Percentiles rank a stretch among this genome's conserved stretches.
Evolutionary conservation across 2,113 vertebrate genomes (phyloP).

Genomic region (Zeus faber): DNA sequence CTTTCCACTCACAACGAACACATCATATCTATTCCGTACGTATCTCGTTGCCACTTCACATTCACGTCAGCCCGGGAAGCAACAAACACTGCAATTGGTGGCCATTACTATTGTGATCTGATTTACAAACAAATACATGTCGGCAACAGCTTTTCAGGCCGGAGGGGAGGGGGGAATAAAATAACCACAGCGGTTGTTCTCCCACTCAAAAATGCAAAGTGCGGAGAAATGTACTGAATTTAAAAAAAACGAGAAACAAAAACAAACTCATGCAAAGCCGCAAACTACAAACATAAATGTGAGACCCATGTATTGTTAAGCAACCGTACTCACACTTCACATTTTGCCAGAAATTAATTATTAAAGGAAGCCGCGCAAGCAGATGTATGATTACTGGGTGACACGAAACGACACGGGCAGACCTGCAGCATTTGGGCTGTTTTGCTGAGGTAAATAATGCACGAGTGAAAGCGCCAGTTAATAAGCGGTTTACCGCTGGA

Average conservation of each 20-base stretch:
- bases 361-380: slow-evolving; percentile 21
- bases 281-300: slow-evolving; percentile 7
- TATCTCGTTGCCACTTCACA: slow-evolving; percentile 28
- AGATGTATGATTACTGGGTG: slow-evolving; percentile 27
- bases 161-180: background rate
- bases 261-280: background rate
- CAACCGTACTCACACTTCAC: slow-evolving; percentile 1
- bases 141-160: background rate
- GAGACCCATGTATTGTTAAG: background rate
- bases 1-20: slow-evolving; percentile 44
- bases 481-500: slow-evolving; percentile 49
- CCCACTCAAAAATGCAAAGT: no score
- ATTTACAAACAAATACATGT: slow-evolving; percentile 19
- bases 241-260: slow-evolving; percentile 15
- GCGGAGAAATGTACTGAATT: no score
- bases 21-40: slow-evolving; percentile 14
- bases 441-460: slow-evolving; percentile 50
- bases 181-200: no score
- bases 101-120: slow-evolving; percentile 15
- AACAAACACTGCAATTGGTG: slow-evolving; percentile 11
- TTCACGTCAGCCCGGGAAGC: slow-evolving; percentile 34
- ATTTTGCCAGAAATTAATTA: slow-evolving; percentile 27
- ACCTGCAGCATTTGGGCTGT: slow-evolving; percentile 35
- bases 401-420: slow-evolving; percentile 35
- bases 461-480: slow-evolving; percentile 53